Base-by-base conservation (phyloP, 2,797 vertebrate genomes). In the Sebastes alutus region DNA sequence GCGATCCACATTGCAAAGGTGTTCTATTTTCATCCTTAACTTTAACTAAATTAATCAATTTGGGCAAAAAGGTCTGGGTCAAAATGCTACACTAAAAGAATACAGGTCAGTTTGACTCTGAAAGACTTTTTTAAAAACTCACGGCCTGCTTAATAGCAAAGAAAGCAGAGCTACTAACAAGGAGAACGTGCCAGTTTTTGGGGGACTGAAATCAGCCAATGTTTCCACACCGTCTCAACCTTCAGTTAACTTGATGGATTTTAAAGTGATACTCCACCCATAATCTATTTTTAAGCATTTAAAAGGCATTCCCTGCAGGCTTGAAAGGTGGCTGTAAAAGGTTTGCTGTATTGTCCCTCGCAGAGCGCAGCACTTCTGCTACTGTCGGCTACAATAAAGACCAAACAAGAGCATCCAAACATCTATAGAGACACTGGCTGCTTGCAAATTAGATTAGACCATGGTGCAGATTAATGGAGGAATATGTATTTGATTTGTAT, bases 201-300 rank as follows among this genome's bases (percentile, higher is more conserved):
- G 68, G 63, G 68, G 59, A 54, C 58, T 72, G 35, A 77, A 75
- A 80, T 90, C 69, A 85, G 82, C 72, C 82, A 82, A 18, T 72
- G 80, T 90, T 93, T 90, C 89, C 91, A 89, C 77, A 61, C 80
- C 65, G 60, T 23, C 59, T 81, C 72, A 67, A 76, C 68, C 56
- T 76, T 75, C 74, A 88, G 85, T 89, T 74, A 88, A 86, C 76
- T 80, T 67, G 33, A 85, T 87, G 84, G 71, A 84, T 86, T 81
- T 89, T 75, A 72, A 88, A 89, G 42, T 72, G 58, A 72, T 77
- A 77, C 81, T 82, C 87, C 80, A 87, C 78, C 78, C 81, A 81
- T 72, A 81, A 25, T 83, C 38, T 76, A 9, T 84, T 88, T 85
- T 72, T 55, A 71, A 56, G 78, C 67, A 83, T 88, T 89, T 75